phyloP scores from a whole-genome alignment of 2,797 vertebrate genomes.

The Tiaroga cobitis region DNA sequence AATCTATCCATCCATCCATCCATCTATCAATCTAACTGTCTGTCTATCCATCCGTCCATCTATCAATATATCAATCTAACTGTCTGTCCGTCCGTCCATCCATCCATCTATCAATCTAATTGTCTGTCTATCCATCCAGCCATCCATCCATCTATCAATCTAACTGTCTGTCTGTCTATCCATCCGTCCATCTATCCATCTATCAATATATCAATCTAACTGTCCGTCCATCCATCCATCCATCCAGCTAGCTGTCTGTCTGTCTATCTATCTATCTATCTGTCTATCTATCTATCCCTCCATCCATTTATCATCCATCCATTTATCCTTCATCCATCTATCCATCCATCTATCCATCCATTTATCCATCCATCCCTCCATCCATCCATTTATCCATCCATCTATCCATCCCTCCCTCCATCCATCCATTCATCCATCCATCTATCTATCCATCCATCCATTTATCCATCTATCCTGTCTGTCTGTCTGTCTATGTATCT shows the following conservation, averaged over 20 bases:
- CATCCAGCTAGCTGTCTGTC: too few relatives aligned
- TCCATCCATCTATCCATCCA: accelerated
- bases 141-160: too few relatives aligned
- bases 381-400: too few relatives aligned
- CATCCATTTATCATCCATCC: accelerated
- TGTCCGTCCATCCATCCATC: accelerated
- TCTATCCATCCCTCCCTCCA: accelerated
- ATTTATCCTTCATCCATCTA: accelerated
- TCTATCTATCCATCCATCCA: accelerated
- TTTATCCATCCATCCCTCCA: too few relatives aligned
- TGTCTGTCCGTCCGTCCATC: accelerated
- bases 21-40: accelerated
- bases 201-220: accelerated
- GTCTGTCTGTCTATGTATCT: too few relatives aligned
- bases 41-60: accelerated
- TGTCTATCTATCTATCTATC: accelerated
- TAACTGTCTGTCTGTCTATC: accelerated
- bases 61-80: too few relatives aligned
- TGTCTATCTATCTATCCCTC: accelerated
- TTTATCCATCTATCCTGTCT: too few relatives aligned
- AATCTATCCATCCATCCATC: accelerated
- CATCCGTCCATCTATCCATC: accelerated
- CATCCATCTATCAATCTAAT: accelerated
- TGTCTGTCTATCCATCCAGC: accelerated
- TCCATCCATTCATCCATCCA: too few relatives aligned